These are phyloP conservation scores for Agrenia bidenticulata DNA, from an alignment of 2,888 invertebrate genomes.

Conservation along the genomic window DNA sequence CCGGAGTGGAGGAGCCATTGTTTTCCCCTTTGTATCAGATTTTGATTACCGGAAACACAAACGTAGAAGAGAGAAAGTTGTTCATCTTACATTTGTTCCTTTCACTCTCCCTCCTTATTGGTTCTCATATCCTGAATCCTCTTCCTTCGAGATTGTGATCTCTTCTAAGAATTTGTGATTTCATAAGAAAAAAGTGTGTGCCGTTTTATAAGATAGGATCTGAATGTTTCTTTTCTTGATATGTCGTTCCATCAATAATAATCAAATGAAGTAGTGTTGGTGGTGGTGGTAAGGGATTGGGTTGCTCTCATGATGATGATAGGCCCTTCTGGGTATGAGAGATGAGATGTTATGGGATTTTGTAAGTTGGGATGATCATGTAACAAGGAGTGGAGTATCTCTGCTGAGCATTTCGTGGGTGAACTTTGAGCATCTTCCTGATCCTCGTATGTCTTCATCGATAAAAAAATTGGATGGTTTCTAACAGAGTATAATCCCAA, in stretches of 20 bases:
- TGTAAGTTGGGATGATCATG: conserved; percentile 4
- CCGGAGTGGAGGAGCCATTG: conserved; percentile 16
- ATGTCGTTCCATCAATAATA: too few relatives aligned
- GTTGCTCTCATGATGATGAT: too few relatives aligned
- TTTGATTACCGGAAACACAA: conserved; percentile 20
- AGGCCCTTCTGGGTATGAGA: too few relatives aligned
- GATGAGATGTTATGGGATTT: too few relatives aligned
- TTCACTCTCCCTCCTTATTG: background rate
- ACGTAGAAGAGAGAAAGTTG: background rate
- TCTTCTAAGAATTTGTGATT: too few relatives aligned
- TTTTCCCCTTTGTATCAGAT: conserved; percentile 26
- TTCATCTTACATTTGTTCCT: background rate
- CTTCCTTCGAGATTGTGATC: too few relatives aligned
- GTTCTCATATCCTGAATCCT: background rate
- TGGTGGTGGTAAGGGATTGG: too few relatives aligned
- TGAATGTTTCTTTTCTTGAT: too few relatives aligned
- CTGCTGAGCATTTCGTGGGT: background rate
- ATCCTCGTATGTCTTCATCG: conserved; percentile 33
- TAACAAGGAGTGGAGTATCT: conserved; percentile 2
- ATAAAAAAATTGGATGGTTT: conserved; percentile 47
- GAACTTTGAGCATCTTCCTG: conserved; percentile 1
- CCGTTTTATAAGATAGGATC: too few relatives aligned
- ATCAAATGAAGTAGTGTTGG: too few relatives aligned
- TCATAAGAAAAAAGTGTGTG: too few relatives aligned
- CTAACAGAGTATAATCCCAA: conserved; percentile 18